Evolutionary conservation across 2,888 invertebrate species (phyloP), one percentile per base, ranked within the genome.

Genomic region (Colostygia pectinataria): DNA sequence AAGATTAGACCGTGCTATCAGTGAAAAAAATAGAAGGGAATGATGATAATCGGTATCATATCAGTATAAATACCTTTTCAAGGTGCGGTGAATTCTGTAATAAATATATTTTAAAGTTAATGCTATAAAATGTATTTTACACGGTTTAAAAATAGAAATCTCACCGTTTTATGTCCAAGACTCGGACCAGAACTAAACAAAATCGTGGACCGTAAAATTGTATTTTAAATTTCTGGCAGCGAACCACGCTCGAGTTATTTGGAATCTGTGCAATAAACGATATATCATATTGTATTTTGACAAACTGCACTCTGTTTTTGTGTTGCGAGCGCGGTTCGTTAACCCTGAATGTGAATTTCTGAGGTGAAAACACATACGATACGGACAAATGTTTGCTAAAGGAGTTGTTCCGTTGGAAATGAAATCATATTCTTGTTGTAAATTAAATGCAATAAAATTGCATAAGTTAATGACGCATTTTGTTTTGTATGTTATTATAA

Each of bases 281-380:
- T 81, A 80, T 78, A 80, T 82, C 80, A 80, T 70, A 63, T 65
- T 62, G 33, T 53, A 77, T 79, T 81, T 76, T 82, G 80, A 80
- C 80, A 77, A 77, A 78, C 77, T 77, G 73, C 73, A 77, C 72
- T 78, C 73, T 77, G 75, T 76, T 77, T 74, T 73, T 74, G 74
- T 70, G 62, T 58, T 56, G 63, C 54, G 23, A 53, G 54, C 56
- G 66, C 52, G 71, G 74, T 73, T 74, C 51, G 45, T 45, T 45
- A 37, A 41, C 36, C 45, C 40, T 51, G 51, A 45, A 51, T 45
- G 51, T 18, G 37, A 51, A 29, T 23, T 45, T 28, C 37, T 23
- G 45, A 37, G 43, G 45, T 41, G 40, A 45, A 45, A 45, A 45
- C 32, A 31, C 68, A 42, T 42, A 32, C 37, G 27, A 20, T 20